Percentiles rank a stretch among this genome's conserved stretches.
phyloP scores from a whole-genome alignment of 2,797 vertebrate genomes.

The Syncerus caffer region DNA sequence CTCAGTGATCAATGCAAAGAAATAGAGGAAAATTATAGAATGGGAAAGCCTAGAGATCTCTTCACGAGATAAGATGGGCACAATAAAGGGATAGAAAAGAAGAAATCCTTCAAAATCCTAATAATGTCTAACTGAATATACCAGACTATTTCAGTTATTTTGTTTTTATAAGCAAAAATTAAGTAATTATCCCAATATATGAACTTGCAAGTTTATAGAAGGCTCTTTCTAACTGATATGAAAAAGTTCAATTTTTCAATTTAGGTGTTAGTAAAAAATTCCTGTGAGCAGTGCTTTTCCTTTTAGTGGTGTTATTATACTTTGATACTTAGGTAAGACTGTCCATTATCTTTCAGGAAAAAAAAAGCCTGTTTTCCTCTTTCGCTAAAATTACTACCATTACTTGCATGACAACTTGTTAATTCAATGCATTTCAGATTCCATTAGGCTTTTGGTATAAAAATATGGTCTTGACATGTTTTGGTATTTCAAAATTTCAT shows the following conservation, averaged over 20 bases:
- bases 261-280: background rate
- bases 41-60: background rate
- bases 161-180: background rate
- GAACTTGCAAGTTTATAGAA: background rate
- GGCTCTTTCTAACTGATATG: background rate
- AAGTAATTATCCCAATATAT: background rate
- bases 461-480: background rate
- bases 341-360: background rate
- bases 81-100: background rate
- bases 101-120: background rate
- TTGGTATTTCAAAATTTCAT: background rate
- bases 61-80: background rate
- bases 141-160: background rate
- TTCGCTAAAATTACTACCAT: background rate
- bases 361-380: background rate
- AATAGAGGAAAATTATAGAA: background rate
- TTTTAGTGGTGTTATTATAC: background rate
- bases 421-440: slow-evolving; percentile 6
- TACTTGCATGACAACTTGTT: background rate
- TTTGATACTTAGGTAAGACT: background rate
- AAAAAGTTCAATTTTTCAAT: background rate
- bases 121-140: background rate
- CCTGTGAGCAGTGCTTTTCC: background rate
- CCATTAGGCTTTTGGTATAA: background rate
- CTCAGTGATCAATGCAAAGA: background rate